Evolutionary conservation across 2,797 vertebrate species (phyloP).

Genomic region (Kryptolebias ocellatus): DNA sequence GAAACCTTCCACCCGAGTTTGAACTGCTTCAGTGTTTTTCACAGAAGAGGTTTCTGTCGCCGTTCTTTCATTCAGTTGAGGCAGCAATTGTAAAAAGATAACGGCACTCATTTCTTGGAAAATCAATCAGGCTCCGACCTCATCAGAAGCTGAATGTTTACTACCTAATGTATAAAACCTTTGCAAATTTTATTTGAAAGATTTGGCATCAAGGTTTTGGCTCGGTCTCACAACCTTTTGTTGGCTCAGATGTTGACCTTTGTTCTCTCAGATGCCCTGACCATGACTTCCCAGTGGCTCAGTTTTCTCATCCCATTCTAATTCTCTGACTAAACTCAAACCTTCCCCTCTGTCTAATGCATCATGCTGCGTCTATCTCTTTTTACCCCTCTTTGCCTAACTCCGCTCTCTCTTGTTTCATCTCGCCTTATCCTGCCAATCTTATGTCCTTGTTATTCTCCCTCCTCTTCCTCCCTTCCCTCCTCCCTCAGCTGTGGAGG

Average conservation of each 20-base stretch:
- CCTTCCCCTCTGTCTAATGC: conserved; percentile 52
- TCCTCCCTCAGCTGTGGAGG: conserved; percentile 65
- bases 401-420: conserved; percentile 71
- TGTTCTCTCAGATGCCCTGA: conserved; percentile 58
- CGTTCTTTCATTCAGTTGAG: neutral
- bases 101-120: neutral
- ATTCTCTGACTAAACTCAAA: conserved; percentile 61
- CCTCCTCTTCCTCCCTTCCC: conserved; percentile 23
- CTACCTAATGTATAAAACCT: neutral
- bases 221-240: conserved; percentile 15
- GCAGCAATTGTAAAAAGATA: neutral
- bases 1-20: neutral
- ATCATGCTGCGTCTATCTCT: conserved; percentile 63
- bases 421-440: conserved; percentile 74
- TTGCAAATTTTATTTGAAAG: neutral
- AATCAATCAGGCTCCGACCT: neutral
- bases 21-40: neutral
- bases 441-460: conserved; percentile 72
- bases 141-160: neutral
- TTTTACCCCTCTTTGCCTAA: conserved; percentile 63
- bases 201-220: neutral
- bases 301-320: conserved; percentile 45
- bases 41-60: neutral
- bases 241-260: conserved; percentile 68
- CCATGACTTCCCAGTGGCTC: conserved; percentile 63